Evolutionary conservation across 2,797 vertebrate genomes (phyloP).

Genomic region (Spinibarbus caldwelli): DNA sequence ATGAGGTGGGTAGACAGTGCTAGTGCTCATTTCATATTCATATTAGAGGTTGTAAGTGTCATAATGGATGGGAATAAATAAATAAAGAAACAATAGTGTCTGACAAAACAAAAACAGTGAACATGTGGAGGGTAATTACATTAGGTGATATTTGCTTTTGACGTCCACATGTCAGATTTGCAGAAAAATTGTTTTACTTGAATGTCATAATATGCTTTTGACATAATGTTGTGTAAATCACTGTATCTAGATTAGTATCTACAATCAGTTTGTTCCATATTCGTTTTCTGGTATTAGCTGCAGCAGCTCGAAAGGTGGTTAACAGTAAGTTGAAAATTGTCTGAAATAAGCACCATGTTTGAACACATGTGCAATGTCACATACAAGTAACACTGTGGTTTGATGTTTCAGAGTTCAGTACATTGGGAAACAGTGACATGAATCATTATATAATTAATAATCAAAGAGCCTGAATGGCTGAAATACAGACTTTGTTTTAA

Average conservation of each 20-base stretch:
- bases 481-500: not conserved
- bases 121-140: not conserved
- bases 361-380: not conserved
- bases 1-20: not conserved
- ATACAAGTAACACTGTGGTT: not conserved
- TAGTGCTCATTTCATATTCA: not conserved
- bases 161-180: not conserved
- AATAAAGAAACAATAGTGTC: not conserved
- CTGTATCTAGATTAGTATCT: not conserved
- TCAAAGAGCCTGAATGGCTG: not conserved
- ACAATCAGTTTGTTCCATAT: not conserved
- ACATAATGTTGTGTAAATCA: not conserved
- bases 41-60: not conserved
- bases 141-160: not conserved
- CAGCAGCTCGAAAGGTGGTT: not conserved
- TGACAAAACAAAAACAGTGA: not conserved
- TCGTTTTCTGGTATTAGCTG: not conserved
- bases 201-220: not conserved
- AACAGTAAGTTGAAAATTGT: not conserved
- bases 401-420: not conserved
- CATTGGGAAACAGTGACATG: not conserved
- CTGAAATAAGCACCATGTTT: too few species aligned
- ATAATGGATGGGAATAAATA: not conserved
- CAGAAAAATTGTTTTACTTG: not conserved
- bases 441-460: not conserved